Base-by-base conservation (phyloP, 1,140 invertebrate species). In the Drosophila elegans region DNA sequence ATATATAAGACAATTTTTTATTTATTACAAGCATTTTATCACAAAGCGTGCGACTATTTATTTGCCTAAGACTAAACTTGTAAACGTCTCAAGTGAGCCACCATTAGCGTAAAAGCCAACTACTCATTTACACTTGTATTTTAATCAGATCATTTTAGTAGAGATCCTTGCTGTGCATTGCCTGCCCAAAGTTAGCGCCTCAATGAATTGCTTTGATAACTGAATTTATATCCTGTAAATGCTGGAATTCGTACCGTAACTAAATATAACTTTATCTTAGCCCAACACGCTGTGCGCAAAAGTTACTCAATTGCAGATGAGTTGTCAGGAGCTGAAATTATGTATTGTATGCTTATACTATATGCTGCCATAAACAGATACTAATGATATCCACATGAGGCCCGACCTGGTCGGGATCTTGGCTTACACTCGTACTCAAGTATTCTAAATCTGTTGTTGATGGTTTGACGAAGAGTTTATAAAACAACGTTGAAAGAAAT, bases 321-420 rank as follows among this genome's bases (percentile, higher is more conserved):
- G 9, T 36, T 51, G 57, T 60, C 42, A 29, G 36, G 39, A 34
- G 16, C 64, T 74, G 39, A 73, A 78, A 73, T 59, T 44, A 71
- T 76, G 64, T 89, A 89, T 74, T 86, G 79, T 79, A 68, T 69
- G 67, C 77, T 74, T 76, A 46, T 67, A 80, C 76, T 80, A 78
- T 83, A 84, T 71, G 84, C 84, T 89, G 84, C 84, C 85, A 89
- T 89, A 89, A 74, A 83, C 63, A 63, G 62, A 77, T 78, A 78
- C 71, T 73, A 78, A 68, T 59, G 67, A 78, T 68, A 78, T 54
- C 64, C 60, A 61, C 42, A 49, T 46, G 45, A 46, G 53, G 56
- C 51, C 59, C 49, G 80, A 89, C 77, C 45, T 66, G 79, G 79
- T 88, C 83, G 55, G 72, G 53, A 45, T 57, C 41, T 72, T 61